Evolutionary conservation across 2,113 vertebrate genomes (phyloP).

Genomic region (western clawed frog (Xenopus tropicalis)): UCB_Xtro_10.0 CM004448.2:39204001-39204500

Average conservation of each 20-base stretch:
- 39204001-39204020: conserved; percentile 79
- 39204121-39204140: conserved; percentile 86
- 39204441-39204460: too few species aligned
- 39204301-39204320: conserved; percentile 19
- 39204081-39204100: conserved; percentile 77
- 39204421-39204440: too few species aligned
- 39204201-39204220: conserved; percentile 97
- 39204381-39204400: too few species aligned
- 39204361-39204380: too few species aligned
- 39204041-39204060: conserved; percentile 72
- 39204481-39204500: too few species aligned
- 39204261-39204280: conserved; percentile 81
- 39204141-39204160: conserved; percentile 92
- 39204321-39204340: too few species aligned
- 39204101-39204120: conserved; percentile 79
- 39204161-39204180: conserved; percentile 86
- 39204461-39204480: too few species aligned
- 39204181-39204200: conserved; percentile 89
- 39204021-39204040: conserved; percentile 68
- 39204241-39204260: conserved; percentile 95
- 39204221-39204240: conserved; percentile 97
- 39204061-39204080: conserved; percentile 77
- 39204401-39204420: too few species aligned
- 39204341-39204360: too few species aligned
- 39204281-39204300: conserved; percentile 50